Conservation (phyloP, 1,140 invertebrate species). For the Neodiprion virginianus region DNA sequence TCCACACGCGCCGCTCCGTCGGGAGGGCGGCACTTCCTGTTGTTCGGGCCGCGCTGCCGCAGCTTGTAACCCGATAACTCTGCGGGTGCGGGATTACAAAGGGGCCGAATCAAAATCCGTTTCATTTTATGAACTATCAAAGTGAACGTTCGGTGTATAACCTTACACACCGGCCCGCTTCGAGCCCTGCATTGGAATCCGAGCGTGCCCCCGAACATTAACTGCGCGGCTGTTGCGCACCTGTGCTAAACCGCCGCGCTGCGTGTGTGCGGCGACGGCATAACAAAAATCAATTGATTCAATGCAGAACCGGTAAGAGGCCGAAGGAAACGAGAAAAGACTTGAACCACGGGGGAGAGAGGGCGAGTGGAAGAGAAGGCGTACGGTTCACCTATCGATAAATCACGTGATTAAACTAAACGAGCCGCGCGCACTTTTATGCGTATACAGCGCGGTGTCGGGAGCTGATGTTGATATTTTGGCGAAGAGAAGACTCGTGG, state of each 20-base stretch:
- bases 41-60: neutral
- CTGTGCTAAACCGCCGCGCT: too few species aligned
- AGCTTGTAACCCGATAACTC: slow-evolving; percentile 24
- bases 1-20: neutral
- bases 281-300: slow-evolving; percentile 11
- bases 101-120: slow-evolving; percentile 45
- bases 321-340: neutral
- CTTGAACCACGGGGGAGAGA: slow-evolving; percentile 2
- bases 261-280: neutral
- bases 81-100: slow-evolving; percentile 18
- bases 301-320: neutral
- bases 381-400: slow-evolving; percentile 11
- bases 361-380: slow-evolving; percentile 8
- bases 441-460: slow-evolving; percentile 19
- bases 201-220: slow-evolving; percentile 1
- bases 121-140: slow-evolving; percentile 46
- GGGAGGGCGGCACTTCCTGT: neutral
- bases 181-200: slow-evolving; percentile 5
- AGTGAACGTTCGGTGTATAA: slow-evolving; percentile 10
- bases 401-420: slow-evolving; percentile 41
- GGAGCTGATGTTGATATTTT: too few species aligned
- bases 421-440: slow-evolving; percentile 12
- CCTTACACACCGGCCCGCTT: slow-evolving; percentile 33
- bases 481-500: too few species aligned
- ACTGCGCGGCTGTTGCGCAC: neutral